Evolutionary conservation across 2,888 invertebrate species (phyloP).

Genomic region (Drosophila peninsularis): DNA sequence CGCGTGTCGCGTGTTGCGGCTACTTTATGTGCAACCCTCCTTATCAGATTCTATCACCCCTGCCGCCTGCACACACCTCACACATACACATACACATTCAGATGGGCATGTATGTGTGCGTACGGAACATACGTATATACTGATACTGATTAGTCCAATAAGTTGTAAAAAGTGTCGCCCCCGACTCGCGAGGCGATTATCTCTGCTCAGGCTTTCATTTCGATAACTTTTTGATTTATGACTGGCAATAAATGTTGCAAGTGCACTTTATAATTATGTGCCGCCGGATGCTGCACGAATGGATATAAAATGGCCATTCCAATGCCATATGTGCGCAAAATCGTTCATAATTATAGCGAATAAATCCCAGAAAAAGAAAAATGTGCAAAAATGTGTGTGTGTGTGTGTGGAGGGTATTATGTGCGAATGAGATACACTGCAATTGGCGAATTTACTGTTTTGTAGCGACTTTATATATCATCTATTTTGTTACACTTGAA

Average conservation of each 20-base stretch:
- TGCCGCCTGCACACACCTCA: background rate
- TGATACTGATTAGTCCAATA: constrained; percentile 80
- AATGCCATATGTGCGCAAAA: constrained; percentile 65
- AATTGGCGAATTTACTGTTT: too few species aligned
- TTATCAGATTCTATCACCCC: constrained; percentile 6
- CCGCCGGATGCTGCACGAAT: constrained; percentile 44
- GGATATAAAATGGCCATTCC: constrained; percentile 26
- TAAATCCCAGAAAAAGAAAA: constrained; percentile 15
- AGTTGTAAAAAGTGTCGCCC: constrained; percentile 77
- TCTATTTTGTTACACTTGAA: too few species aligned
- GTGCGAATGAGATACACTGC: constrained; percentile 18
- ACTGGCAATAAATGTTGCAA: constrained; percentile 80
- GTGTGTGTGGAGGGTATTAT: background rate
- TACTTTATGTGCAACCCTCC: constrained; percentile 62
- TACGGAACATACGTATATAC: background rate
- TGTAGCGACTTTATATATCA: too few species aligned
- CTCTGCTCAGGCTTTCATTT: constrained; percentile 72
- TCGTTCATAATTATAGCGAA: constrained; percentile 50
- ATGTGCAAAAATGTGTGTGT: background rate
- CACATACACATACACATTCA: background rate
- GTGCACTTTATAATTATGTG: constrained; percentile 75
- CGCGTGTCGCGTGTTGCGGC: constrained; percentile 74
- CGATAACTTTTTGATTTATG: constrained; percentile 84
- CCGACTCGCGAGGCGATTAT: constrained; percentile 55
- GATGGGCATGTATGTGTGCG: background rate